Evolutionary conservation across 2,888 invertebrate species (phyloP), one percentile per base, ranked within the genome.

Genomic region (Zelleria hepariella): DNA sequence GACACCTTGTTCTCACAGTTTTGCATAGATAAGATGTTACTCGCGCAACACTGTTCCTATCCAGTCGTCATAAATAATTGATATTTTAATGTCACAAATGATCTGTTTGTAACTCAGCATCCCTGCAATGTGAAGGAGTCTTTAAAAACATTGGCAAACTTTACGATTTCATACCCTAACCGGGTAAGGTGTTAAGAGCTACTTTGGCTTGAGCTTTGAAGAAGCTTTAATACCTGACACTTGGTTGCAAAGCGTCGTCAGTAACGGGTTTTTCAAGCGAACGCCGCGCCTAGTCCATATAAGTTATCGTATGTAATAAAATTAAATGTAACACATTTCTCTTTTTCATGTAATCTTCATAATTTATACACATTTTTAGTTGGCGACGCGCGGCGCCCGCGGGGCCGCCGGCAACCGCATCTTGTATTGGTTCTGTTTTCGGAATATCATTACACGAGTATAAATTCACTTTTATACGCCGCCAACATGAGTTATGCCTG

Each of bases 311-410:
- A 74, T 81, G 86, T 86, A 88, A 88, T 87, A 88, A 88, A 87
- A 87, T 88, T 86, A 87, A 88, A 87, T 88, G 86, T 86, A 86
- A 82, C 86, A 86, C 86, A 86, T 88, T 87, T 86, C 84, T 87
- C 86, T 85, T 87, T 87, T 86, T 84, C 86, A 81, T 82, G 80
- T 86, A 86, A 87, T 87, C 86, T 87, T 86, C 78, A 86, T 86
- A 86, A 86, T 86, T 86, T 87, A 87, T 86, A 81, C 77, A 80
- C 78, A 84, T 85, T 87, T 87, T 87, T 83, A 85, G 85, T 80
- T 81, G 66, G 82, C 82, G 79, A 79, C 78, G 78, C 77, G 78
- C 75, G 80, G 76, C 79, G 80, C 82, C 82, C 65, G 75, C 60
- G 77, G 80, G 75, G 70, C 69, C 68, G 69, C 66, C 71, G 66